Base-by-base conservation (phyloP, 2,113 vertebrate species). In the Heteronetta atricapilla region DNA sequence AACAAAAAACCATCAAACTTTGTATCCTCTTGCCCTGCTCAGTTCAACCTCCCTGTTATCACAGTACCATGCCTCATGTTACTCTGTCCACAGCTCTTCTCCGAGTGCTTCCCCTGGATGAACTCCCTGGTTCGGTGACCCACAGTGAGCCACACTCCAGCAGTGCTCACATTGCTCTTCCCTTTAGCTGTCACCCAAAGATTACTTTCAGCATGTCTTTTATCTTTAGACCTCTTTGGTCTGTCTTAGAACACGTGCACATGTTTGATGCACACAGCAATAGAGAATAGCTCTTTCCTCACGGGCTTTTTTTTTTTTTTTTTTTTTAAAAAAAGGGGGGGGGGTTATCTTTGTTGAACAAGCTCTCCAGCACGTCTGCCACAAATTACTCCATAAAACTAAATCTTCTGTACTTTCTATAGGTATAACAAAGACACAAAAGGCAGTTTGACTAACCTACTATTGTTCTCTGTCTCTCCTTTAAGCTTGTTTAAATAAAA, bases 101-200 rank as follows among this genome's bases (percentile, higher is more conserved):
- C 34, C 40, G 46, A 13, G 17, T 56, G 9, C 16, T 73, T 52
- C 81, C 60, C 8, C 16, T 13, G 12, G 44, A 52, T 10, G 33
- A 52, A 42, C 21, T 69, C 33, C 18, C 44, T 4, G 3, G 1
- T 17, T 20, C 33, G 33, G 58, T 33, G 25, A 13, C 2, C 75
- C 67, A 48, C 1, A 44, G 34, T 8, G 29, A 77, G 11, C 20
- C 14, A 40, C 22, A 56, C 23, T 8, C 20, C 64, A 89, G 1
- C 0, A 66, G 33, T 2, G 25, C 21, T 50, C 66, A 34, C 22
- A 20, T 8, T 7, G 3, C 16, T 52, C 29, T 60, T 46, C 29
- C 60, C 44, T 74, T 46, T 3, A 50, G 21, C 64, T 66, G 40
- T 23, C 29, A 62, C 11, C 6, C 31, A 38, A 42, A 64, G 56